phyloP scores from a whole-genome alignment of 2,113 vertebrate genomes.

The Cryptotis parvus region DNA sequence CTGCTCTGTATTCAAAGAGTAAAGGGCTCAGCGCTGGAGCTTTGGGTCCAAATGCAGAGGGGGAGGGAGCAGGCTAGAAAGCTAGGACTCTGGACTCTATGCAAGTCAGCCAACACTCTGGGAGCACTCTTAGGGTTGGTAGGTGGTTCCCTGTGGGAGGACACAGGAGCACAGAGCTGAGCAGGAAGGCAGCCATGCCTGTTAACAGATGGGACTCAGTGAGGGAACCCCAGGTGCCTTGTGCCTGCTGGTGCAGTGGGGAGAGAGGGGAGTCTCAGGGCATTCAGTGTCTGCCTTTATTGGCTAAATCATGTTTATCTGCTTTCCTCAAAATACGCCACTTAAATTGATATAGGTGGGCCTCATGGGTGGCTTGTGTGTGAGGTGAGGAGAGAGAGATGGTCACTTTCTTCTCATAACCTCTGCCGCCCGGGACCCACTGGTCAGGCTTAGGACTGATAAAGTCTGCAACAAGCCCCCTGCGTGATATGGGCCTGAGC shows the following conservation, averaged over 20 bases:
- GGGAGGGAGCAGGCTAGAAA: not conserved
- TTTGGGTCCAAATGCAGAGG: not conserved
- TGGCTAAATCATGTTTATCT: not conserved
- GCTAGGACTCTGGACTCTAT: not conserved
- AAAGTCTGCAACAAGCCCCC: no score
- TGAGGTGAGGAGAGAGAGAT: no score
- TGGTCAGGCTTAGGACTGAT: no score
- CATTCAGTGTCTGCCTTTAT: not conserved
- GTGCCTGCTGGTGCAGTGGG: not conserved
- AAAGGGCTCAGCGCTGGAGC: no score
- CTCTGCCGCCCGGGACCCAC: no score
- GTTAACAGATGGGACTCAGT: not conserved
- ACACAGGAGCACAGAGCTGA: rapidly evolving
- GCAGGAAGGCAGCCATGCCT: not conserved
- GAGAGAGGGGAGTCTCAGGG: not conserved
- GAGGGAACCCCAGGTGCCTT: rapidly evolving
- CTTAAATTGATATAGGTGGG: no score
- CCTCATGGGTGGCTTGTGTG: no score
- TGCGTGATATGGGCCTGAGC: no score
- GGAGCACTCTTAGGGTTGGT: not conserved
- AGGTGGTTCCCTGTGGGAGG: not conserved
- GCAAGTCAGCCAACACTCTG: not conserved
- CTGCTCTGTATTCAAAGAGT: not conserved
- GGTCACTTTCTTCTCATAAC: no score
- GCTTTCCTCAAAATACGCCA: not conserved